Evolutionary conservation across 2,113 vertebrate species (phyloP).

Genomic region (Sprattus sprattus): DNA sequence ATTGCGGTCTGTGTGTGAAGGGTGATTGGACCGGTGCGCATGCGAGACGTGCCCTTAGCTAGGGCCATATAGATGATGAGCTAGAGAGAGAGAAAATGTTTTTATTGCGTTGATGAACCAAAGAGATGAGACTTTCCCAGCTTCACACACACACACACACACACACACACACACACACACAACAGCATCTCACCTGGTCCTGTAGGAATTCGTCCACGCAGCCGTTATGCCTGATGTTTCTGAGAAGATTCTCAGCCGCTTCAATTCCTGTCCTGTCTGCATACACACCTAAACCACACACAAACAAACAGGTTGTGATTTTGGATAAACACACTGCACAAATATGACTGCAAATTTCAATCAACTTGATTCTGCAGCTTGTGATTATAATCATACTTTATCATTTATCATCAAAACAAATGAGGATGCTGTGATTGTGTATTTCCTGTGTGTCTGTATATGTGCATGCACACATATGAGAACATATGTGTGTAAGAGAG

Average conservation of each 20-base stretch:
- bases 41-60: conserved; percentile 87
- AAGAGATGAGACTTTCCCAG: background rate
- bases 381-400: too few relatives aligned
- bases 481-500: too few relatives aligned
- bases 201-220: conserved; percentile 95
- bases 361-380: too few relatives aligned
- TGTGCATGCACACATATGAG: too few relatives aligned
- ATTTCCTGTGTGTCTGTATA: too few relatives aligned
- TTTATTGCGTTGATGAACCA: background rate
- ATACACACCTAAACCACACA: conserved; percentile 77
- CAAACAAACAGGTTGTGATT: background rate
- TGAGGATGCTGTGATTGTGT: too few relatives aligned
- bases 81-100: conserved; percentile 59
- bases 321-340: too few relatives aligned
- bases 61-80: conserved; percentile 96
- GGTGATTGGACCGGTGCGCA: conserved; percentile 87
- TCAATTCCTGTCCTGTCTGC: conserved; percentile 90
- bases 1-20: conserved; percentile 94
- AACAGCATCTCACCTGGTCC: conserved; percentile 80
- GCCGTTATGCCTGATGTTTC: conserved; percentile 89
- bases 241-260: conserved; percentile 91
- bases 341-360: too few relatives aligned
- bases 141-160: background rate
- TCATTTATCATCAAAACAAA: too few relatives aligned
- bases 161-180: background rate